These are phyloP conservation scores for Prionailurus bengalensis DNA, from an alignment of 2,113 vertebrate species.

Conservation along the genomic window DNA sequence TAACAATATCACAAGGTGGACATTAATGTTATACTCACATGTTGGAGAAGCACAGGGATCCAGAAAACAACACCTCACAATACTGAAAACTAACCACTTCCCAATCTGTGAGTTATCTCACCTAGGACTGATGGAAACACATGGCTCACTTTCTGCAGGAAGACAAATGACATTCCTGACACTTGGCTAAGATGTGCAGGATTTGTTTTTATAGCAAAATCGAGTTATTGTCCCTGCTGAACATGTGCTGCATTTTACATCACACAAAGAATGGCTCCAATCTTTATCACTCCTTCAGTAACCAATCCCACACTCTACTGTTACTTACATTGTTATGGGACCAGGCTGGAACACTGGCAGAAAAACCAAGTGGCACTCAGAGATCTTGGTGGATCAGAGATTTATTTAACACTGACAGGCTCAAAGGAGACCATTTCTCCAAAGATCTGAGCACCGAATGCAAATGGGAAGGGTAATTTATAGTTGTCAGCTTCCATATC, in stretches of 20 bases:
- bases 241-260: background rate
- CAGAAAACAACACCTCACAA: background rate
- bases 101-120: background rate
- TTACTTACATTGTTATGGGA: too few species aligned
- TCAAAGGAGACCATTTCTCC: too few species aligned
- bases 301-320: background rate
- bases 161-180: background rate
- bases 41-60: background rate
- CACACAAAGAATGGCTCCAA: background rate
- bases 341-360: too few species aligned
- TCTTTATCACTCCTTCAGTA: background rate
- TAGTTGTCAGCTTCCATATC: too few species aligned
- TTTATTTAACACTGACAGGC: too few species aligned
- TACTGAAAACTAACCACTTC: background rate
- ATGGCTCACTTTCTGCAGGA: accelerated
- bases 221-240: too few species aligned
- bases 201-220: background rate
- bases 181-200: background rate
- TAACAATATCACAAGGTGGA: background rate
- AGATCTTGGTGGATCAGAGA: too few species aligned
- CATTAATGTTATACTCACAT: background rate
- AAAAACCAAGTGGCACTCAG: too few species aligned
- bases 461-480: too few species aligned
- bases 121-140: background rate
- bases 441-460: too few species aligned